Evolutionary conservation across 2,797 vertebrate species (phyloP).

Genomic region (Leptodactylus fallax): DNA sequence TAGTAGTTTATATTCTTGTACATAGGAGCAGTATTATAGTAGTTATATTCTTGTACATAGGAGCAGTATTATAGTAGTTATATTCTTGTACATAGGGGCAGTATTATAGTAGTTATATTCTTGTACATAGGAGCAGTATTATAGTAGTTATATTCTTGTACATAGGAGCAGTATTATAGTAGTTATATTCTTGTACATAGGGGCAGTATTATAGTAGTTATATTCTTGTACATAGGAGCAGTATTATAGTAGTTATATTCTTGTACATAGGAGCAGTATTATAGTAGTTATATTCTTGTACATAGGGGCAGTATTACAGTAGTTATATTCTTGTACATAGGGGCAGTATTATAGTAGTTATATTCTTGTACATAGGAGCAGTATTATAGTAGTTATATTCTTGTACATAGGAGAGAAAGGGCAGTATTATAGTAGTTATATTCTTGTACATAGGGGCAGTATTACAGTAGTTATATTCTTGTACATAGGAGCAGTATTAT

Average conservation of each 20-base stretch:
- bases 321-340: constrained; percentile 10
- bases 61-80: neutral
- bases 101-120: constrained; percentile 12
- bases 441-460: neutral
- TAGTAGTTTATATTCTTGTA: neutral
- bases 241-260: constrained; percentile 20
- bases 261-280: constrained; percentile 7
- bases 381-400: constrained; percentile 3
- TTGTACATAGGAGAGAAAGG: neutral
- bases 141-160: constrained; percentile 2
- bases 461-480: constrained; percentile 3
- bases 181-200: constrained; percentile 7
- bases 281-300: constrained; percentile 19
- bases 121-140: neutral
- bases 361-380: neutral
- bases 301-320: neutral
- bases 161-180: constrained; percentile 10
- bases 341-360: constrained; percentile 1
- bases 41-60: neutral
- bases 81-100: constrained; percentile 10
- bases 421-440: constrained; percentile 12
- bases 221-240: neutral
- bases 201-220: constrained; percentile 10
- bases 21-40: neutral
- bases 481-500: neutral